Percentiles rank a stretch among this genome's conserved stretches.
Evolutionary conservation across 1,140 invertebrate genomes (phyloP).

Genomic region (Saccostrea cuccullata): DNA sequence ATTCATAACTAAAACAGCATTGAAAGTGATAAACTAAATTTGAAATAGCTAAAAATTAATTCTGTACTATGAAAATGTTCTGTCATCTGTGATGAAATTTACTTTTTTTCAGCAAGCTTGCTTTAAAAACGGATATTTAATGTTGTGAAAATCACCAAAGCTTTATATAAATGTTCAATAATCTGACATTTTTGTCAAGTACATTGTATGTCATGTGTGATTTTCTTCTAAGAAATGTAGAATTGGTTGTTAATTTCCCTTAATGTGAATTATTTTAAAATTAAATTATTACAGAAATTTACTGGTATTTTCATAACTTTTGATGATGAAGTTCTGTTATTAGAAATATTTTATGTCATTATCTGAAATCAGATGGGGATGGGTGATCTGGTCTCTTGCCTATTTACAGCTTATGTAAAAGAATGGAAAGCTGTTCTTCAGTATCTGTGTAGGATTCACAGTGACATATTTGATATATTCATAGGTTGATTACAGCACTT

Average conservation of each 20-base stretch:
- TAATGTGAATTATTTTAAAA: conserved; percentile 12
- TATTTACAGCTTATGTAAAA: no score
- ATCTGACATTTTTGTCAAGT: background rate
- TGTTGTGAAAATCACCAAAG: conserved; percentile 24
- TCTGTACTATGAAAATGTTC: background rate
- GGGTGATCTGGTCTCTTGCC: no score
- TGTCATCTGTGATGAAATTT: background rate
- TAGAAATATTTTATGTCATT: no score
- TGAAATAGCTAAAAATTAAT: background rate
- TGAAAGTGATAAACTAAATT: background rate
- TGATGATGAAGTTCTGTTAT: background rate
- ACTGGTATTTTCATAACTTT: background rate
- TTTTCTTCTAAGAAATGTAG: background rate
- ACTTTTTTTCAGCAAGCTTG: background rate
- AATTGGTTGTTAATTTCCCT: conserved; percentile 31
- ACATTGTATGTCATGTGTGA: background rate
- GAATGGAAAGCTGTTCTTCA: no score
- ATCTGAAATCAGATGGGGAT: no score
- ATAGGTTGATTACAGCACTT: no score
- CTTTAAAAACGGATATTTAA: background rate
- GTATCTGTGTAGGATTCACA: no score
- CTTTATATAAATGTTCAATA: conserved; percentile 18
- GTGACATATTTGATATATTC: no score
- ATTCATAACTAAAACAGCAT: background rate
- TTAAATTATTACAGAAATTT: conserved; percentile 13